These are phyloP conservation scores for Plutella xylostella DNA, from an alignment of 2,888 invertebrate genomes.

Conservation along the genomic window DNA sequence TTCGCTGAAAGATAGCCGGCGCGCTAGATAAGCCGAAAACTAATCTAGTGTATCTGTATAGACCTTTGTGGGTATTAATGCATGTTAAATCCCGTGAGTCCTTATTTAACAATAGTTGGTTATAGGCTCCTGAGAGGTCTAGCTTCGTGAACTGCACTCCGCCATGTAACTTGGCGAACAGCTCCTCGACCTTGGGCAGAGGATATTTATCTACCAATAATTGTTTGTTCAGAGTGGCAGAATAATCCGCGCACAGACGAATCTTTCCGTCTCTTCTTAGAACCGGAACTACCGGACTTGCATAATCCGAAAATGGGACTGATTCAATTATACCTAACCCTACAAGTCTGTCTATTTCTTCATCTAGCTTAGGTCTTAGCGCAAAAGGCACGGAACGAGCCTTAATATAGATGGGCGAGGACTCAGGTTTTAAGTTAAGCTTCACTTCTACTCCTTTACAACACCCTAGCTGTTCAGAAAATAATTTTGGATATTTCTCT, in stretches of 20 bases:
- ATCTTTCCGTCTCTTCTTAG: background rate
- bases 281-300: background rate
- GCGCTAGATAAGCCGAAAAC: background rate
- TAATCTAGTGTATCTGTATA: background rate
- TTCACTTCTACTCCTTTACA: background rate
- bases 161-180: background rate
- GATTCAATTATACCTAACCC: background rate
- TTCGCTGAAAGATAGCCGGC: background rate
- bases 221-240: background rate
- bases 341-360: background rate
- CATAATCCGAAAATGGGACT: background rate
- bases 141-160: background rate
- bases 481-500: background rate
- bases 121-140: background rate
- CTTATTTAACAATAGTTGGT: background rate
- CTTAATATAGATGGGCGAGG: background rate
- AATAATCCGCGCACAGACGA: background rate
- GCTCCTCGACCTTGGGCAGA: background rate
- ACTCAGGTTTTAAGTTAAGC: background rate
- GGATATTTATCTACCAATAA: background rate
- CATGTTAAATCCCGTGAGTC: background rate
- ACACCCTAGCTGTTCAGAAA: background rate
- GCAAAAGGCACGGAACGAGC: background rate
- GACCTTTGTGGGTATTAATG: background rate
- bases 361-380: background rate